phyloP scores from a whole-genome alignment of 2,888 invertebrate species.

The Kuschelorhynchus macadamiae region DNA sequence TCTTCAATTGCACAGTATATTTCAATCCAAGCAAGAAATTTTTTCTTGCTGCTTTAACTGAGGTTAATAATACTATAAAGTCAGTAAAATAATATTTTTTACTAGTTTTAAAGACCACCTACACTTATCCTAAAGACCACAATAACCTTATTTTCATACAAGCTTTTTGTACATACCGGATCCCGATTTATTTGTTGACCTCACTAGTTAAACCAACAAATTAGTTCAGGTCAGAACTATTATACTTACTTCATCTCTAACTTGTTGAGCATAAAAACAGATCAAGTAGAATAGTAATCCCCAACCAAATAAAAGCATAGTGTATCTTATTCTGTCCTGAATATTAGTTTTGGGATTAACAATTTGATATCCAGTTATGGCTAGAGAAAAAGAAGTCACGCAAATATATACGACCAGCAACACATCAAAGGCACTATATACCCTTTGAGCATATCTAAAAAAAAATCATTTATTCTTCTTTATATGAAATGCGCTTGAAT shows the following conservation, averaged over 20 bases:
- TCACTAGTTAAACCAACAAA: too few relatives aligned
- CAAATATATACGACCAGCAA: conserved; percentile 31
- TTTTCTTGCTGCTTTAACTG: too few relatives aligned
- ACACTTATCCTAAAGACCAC: too few relatives aligned
- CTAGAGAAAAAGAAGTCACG: conserved; percentile 31
- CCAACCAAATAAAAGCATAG: conserved; percentile 31
- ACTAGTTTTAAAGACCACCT: too few relatives aligned
- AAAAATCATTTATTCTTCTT: neutral
- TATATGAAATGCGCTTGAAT: neutral
- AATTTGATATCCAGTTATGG: conserved; percentile 35
- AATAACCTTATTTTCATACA: too few relatives aligned
- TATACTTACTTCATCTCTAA: conserved; percentile 33
- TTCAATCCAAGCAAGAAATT: too few relatives aligned
- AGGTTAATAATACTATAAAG: too few relatives aligned
- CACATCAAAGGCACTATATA: conserved; percentile 28
- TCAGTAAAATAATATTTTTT: too few relatives aligned
- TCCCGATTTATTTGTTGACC: too few relatives aligned
- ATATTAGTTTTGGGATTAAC: conserved; percentile 20
- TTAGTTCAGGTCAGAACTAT: too few relatives aligned
- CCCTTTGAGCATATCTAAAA: conserved; percentile 28
- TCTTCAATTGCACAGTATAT: too few relatives aligned
- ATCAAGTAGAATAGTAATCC: conserved; percentile 26
- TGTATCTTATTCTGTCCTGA: conserved; percentile 29
- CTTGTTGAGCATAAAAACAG: conserved; percentile 28
- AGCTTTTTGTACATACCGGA: too few relatives aligned